These are phyloP conservation scores for Labrus mixtus DNA, from an alignment of 2,113 vertebrate genomes.

Conservation along the genomic window DNA sequence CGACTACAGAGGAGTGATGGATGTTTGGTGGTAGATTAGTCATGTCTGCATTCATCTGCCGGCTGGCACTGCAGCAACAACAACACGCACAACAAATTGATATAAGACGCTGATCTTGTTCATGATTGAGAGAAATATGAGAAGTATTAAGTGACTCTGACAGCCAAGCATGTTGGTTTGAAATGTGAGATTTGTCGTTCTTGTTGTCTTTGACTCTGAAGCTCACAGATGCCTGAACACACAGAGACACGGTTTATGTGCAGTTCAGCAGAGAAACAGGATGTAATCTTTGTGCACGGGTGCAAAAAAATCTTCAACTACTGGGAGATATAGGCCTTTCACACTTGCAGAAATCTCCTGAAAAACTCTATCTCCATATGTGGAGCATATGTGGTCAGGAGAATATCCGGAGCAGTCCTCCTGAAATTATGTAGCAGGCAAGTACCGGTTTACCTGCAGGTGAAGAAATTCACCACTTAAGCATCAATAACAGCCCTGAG, in stretches of 20 bases:
- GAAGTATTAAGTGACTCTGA: constrained; percentile 1
- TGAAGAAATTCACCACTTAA: no score
- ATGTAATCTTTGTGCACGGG: not conserved
- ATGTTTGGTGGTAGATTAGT: constrained; percentile 42
- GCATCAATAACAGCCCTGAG: no score
- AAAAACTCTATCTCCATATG: no score
- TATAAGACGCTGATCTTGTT: constrained; percentile 19
- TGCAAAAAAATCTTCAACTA: constrained; percentile 2
- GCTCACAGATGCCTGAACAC: not conserved
- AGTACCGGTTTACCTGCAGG: no score
- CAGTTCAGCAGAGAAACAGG: not conserved
- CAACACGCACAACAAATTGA: constrained; percentile 8
- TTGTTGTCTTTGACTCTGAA: not conserved
- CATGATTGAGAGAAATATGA: constrained; percentile 22
- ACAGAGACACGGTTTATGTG: not conserved
- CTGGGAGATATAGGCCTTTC: not conserved
- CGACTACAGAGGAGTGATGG: constrained; percentile 28
- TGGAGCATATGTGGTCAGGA: no score
- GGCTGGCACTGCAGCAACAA: not conserved
- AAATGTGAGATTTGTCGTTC: constrained; percentile 3
- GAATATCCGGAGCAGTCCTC: no score
- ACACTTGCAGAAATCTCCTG: no score
- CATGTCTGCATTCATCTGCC: constrained; percentile 25
- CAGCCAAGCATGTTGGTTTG: constrained; percentile 11
- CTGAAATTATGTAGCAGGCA: no score